Evolutionary conservation across 1,140 invertebrate genomes (phyloP).

Genomic region (Drosophila varians): DNA sequence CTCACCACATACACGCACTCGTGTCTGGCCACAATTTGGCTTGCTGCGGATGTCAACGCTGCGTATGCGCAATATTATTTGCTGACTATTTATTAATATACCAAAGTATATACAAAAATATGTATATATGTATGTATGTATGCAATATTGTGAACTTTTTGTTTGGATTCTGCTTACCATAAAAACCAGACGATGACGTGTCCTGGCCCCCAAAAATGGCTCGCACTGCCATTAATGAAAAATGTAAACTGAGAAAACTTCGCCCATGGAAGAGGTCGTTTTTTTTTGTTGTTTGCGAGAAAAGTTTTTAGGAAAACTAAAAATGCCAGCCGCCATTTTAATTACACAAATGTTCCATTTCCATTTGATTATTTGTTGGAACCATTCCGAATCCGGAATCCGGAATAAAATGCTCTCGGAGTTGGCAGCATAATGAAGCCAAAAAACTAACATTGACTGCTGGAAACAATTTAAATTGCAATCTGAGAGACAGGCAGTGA

Average conservation of each 20-base stretch:
- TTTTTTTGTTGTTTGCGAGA: background rate
- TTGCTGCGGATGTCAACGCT: constrained; percentile 44
- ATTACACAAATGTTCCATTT: constrained; percentile 41
- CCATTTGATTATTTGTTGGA: constrained; percentile 25
- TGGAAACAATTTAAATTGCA: constrained; percentile 32
- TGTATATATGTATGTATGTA: constrained; percentile 1
- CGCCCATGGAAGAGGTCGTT: background rate
- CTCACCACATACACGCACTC: constrained; percentile 17
- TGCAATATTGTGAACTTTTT: constrained; percentile 26
- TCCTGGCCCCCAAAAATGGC: constrained; percentile 34
- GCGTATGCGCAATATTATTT: constrained; percentile 65
- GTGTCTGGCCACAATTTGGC: constrained; percentile 39
- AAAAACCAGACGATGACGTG: constrained; percentile 49
- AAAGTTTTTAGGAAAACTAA: constrained; percentile 36
- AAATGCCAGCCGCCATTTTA: constrained; percentile 22
- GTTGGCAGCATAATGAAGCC: constrained; percentile 34
- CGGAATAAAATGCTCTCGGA: background rate
- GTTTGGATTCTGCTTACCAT: constrained; percentile 20
- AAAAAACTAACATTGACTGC: constrained; percentile 34
- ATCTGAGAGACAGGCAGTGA: background rate
- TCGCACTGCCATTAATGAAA: constrained; percentile 36
- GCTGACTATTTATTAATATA: constrained; percentile 48
- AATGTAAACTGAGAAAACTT: constrained; percentile 48
- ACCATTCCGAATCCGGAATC: too few relatives aligned
- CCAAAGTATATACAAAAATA: background rate